phyloP scores from a whole-genome alignment of 1,140 invertebrate genomes.

The Atta cephalotes region DNA sequence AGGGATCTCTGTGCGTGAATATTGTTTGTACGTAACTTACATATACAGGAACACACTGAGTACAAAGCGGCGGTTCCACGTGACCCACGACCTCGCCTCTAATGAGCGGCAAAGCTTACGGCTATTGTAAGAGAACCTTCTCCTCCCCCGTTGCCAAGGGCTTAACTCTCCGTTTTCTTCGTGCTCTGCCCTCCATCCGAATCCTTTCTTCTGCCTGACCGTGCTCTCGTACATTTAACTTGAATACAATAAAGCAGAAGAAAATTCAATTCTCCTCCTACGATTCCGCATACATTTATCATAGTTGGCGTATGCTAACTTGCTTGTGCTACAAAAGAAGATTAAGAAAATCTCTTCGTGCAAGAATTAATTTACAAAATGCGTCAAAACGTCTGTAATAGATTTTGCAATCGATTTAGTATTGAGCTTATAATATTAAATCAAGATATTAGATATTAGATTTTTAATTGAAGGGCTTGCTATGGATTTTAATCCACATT shows the following conservation, averaged over 20 bases:
- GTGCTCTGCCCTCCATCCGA: slow-evolving; percentile 45
- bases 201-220: slow-evolving; percentile 44
- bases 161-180: slow-evolving; percentile 39
- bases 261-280: slow-evolving; percentile 11
- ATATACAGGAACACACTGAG: slow-evolving; percentile 62
- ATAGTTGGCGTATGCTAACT: slow-evolving; percentile 32
- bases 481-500: too few species aligned
- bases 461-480: background rate
- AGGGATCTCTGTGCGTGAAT: slow-evolving; percentile 65
- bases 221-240: slow-evolving; percentile 41
- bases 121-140: slow-evolving; percentile 79
- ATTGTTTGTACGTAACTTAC: slow-evolving; percentile 73
- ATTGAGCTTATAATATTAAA: background rate
- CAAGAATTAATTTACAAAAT: background rate
- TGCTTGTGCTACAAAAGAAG: background rate
- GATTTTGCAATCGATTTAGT: background rate
- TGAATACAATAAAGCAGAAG: slow-evolving; percentile 29
- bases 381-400: background rate
- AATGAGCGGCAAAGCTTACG: slow-evolving; percentile 82
- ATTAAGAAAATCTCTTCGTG: background rate
- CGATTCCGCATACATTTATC: slow-evolving; percentile 32
- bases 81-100: slow-evolving; percentile 80
- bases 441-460: background rate
- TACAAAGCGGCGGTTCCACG: slow-evolving; percentile 71
- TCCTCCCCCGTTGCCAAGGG: slow-evolving; percentile 66